Percentiles rank a stretch among this genome's conserved stretches.
phyloP scores from a whole-genome alignment of 2,113 vertebrate genomes.

The Stomatorhinus ivindoensis region DNA sequence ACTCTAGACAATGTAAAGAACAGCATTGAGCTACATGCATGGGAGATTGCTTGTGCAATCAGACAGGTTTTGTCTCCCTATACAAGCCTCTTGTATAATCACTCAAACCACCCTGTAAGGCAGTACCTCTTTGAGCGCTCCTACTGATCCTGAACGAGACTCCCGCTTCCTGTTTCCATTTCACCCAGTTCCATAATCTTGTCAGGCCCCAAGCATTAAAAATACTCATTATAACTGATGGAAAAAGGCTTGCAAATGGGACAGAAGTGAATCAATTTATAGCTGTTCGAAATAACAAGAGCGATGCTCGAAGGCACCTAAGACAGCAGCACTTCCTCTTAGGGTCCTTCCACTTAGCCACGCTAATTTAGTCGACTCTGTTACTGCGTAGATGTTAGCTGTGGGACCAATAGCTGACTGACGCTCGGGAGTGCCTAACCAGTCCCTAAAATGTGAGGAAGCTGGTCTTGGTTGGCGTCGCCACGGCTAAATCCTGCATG shows the following conservation, averaged over 20 bases:
- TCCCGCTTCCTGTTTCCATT: neutral
- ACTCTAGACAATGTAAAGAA: neutral
- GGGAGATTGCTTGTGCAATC: neutral
- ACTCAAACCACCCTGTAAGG: neutral
- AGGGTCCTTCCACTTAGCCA: neutral
- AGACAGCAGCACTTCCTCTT: neutral
- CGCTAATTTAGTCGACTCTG: neutral
- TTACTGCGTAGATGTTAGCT: neutral
- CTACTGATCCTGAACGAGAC: neutral
- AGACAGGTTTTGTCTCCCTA: neutral
- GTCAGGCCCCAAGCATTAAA: neutral
- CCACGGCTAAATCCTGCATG: neutral
- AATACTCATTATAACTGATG: neutral
- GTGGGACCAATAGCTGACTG: neutral
- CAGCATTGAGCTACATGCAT: neutral
- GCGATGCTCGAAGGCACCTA: neutral
- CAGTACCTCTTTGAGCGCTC: neutral
- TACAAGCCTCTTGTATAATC: neutral
- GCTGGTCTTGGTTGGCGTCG: neutral
- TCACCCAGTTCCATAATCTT: neutral
- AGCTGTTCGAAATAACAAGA: conserved; percentile 1
- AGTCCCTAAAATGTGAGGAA: neutral
- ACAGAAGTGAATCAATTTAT: conserved; percentile 9
- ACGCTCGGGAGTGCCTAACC: neutral
- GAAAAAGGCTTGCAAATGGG: neutral